Evolutionary conservation across 2,888 invertebrate species (phyloP).

Genomic region (Drosophila antonietae): DNA sequence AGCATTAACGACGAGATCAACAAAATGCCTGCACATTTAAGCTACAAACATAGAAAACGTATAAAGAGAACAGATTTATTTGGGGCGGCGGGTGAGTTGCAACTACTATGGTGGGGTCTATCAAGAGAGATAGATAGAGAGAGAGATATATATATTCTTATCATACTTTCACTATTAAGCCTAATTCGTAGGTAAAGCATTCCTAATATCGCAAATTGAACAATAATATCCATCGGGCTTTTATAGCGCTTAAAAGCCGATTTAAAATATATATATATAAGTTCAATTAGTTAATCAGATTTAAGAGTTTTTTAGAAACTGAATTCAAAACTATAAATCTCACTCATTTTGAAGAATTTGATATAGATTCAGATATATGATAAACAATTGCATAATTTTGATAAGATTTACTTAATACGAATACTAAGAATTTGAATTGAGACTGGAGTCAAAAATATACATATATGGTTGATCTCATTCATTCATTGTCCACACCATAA

Average conservation of each 20-base stretch:
- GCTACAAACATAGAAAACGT: slow-evolving; percentile 39
- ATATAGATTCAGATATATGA: neutral
- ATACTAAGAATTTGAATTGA: neutral
- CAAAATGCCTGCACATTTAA: slow-evolving; percentile 49
- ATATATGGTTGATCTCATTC: neutral
- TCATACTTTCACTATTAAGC: neutral
- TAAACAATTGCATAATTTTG: neutral
- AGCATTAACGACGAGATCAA: slow-evolving; percentile 71
- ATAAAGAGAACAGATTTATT: slow-evolving; percentile 7
- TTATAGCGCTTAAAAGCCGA: neutral
- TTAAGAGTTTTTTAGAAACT: neutral
- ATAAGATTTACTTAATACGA: neutral
- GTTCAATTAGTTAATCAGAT: neutral
- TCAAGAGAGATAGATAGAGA: no score
- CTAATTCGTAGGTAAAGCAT: neutral
- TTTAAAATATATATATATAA: neutral
- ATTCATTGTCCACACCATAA: neutral
- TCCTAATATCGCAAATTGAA: neutral
- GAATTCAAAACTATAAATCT: neutral
- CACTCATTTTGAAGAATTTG: neutral
- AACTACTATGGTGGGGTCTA: neutral
- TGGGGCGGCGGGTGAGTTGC: neutral
- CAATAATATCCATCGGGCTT: neutral
- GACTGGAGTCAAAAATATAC: neutral
- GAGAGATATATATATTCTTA: neutral